Base-by-base conservation (phyloP, 2,888 invertebrate species). In the Pherbina coryleti region DNA sequence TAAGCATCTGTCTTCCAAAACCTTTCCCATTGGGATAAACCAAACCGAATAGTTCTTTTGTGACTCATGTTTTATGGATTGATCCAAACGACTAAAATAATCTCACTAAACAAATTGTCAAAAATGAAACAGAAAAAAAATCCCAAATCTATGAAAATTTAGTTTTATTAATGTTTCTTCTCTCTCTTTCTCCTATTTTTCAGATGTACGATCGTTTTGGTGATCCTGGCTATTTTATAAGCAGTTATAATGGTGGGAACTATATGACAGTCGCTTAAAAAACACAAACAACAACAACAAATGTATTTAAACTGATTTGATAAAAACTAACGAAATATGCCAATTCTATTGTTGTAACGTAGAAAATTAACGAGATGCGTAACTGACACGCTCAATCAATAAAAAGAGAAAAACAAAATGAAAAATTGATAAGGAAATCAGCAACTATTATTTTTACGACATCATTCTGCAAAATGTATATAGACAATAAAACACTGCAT, bases 201-300 rank as follows among this genome's bases (percentile, higher is more conserved):
- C 85, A 89, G 89, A 83, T 84, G 76, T 88, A 85, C 81, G 86
- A 86, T 84, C 88, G 87, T 75, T 89, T 88, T 81, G 88, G 88
- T 82, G 88, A 88, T 85, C 86, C 88, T n/a, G 84, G 86, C 77
- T 88, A 85, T 78, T 89, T 89, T 85, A 84, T 84, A 79, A 85
- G 85, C 80, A 85, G 85, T 80, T 87, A 84, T 79, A 87, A 86
- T 74, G 81, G 82, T 22, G 86, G 86, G 79, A 89, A 88, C 83
- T 85, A 84, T 49, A 89, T 89, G 83, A 88, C 87, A 72, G 89
- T 89, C 81, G 89, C 88, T 81, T 89, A 82, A 85, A 75, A 64
- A 31, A 25, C 4, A 28, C 57, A 37, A 44, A 67, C 11, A 37
- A 67, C 9, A 22, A 34, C 34, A 66, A 22, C 49, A 8, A 37